Base-by-base conservation (phyloP, 2,113 vertebrate genomes). In the Mandrillus leucophaeus region DNA sequence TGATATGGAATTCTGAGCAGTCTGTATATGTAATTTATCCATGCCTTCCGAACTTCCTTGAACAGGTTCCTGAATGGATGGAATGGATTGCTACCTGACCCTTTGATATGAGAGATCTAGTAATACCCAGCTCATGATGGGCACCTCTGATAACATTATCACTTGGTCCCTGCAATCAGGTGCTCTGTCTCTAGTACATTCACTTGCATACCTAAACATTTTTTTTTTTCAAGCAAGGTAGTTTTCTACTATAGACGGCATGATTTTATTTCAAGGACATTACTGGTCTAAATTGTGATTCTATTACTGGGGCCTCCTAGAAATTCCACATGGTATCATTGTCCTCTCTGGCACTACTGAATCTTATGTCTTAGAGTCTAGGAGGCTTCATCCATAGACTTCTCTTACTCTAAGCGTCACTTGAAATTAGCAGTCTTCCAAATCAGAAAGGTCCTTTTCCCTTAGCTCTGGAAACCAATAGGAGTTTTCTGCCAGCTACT, bases 301-400 rank as follows among this genome's bases (percentile, higher is more conserved):
- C 40, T 81, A 43, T 8, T 5, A 4, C 32, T 13, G 25, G 17
- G 52, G 9, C 7, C 30, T 87, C 20, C 14, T 66, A 55, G 30
- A 82, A 81, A 82, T 88, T 64, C 14, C 66, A 20, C 10, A 35
- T 59, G 18, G 7, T 3, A 7, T 8, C 2, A 8, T 64, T 40
- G 27, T 9, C 55, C 64, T 81, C 16, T 20, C 55, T 5, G 23
- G 35, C 57, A 52, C 17, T 22, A 50, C 6, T 50, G 38, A 43
- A 25, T 89, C 6, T 20, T 88, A 66, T 2, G 13, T 75, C 20
- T 82, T 83, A 6, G 14, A 64, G 4, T 25, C 25, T 40, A 32
- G 3, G 18, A 70, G n/a, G 7, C 35, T 61, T 14, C 3, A 32
- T 17, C 32, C 35, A 14, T 13, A 40, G 0, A 1, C 4, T 68